phyloP scores from a whole-genome alignment of 2,888 invertebrate species.

The Gnatocerus cornutus region DNA sequence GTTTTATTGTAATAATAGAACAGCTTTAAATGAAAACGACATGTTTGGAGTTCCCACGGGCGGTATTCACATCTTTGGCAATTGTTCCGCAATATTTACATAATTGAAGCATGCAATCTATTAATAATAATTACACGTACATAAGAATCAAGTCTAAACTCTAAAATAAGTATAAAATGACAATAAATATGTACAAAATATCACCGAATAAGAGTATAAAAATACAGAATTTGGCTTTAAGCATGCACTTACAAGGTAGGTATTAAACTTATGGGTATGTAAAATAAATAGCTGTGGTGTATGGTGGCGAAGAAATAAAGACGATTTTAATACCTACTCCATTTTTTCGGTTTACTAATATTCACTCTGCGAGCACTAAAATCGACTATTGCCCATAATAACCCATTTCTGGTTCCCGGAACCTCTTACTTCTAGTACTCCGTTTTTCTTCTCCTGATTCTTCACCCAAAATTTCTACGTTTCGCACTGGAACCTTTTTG shows the following conservation, averaged over 20 bases:
- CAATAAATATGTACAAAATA: slow-evolving; percentile 54
- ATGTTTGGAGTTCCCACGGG: slow-evolving; percentile 53
- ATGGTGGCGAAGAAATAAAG: slow-evolving; percentile 19
- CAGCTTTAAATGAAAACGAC: slow-evolving; percentile 48
- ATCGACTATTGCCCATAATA: slow-evolving; percentile 44
- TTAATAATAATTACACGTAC: slow-evolving; percentile 9
- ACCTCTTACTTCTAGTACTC: slow-evolving; percentile 57
- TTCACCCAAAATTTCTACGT: slow-evolving; percentile 82
- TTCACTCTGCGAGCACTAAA: no score
- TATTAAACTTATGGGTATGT: slow-evolving; percentile 29
- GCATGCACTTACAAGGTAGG: slow-evolving; percentile 5
- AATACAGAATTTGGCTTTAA: neutral
- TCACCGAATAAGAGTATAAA: slow-evolving; percentile 23
- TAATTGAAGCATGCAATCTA: slow-evolving; percentile 48
- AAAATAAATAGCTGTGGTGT: slow-evolving; percentile 25
- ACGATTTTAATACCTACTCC: slow-evolving; percentile 27
- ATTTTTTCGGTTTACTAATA: neutral
- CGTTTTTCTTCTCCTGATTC: slow-evolving; percentile 68
- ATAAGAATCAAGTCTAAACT: neutral
- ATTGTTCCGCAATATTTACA: slow-evolving; percentile 60
- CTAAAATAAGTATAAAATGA: slow-evolving; percentile 43
- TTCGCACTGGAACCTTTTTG: slow-evolving; percentile 78
- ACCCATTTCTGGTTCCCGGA: slow-evolving; percentile 55
- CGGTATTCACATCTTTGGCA: slow-evolving; percentile 63
- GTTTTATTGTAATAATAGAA: slow-evolving; percentile 54